Evolutionary conservation across 2,888 invertebrate genomes (phyloP), one percentile per base, ranked within the genome.

Genomic region (Tribolium freemani): DNA sequence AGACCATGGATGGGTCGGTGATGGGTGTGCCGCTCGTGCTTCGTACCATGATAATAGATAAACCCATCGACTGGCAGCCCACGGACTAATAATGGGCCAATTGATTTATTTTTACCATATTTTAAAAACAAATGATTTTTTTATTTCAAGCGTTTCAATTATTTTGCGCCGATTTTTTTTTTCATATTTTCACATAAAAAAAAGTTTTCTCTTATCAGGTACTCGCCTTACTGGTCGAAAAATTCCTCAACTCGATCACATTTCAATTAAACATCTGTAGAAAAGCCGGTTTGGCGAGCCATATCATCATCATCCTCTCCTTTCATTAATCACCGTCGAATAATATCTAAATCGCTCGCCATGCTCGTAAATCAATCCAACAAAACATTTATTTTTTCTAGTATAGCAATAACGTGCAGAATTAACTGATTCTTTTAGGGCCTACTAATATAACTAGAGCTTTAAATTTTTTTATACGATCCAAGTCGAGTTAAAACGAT

Each of bases 11-110:
- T 53, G 75, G 75, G 68, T 67, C 26, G 26, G 3, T 67, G 61
- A 69, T 74, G 77, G 82, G 82, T 80, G 81, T 81, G 81, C 76
- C 76, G 71, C 69, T 70, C 69, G 72, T 69, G 71, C 73, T 68
- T 68, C 51, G 72, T 67, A 82, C 48, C 48, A 48, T 38, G 82
- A 82, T 82, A 82, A 82, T 82, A 82, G 82, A 82, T 81, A 11
- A 82, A 82, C 80, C 79, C 78, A 77, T 73, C 70, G 76, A 77
- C 77, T 48, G 64, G 74, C 73, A 70, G 70, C 51, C 16, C 16
- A 13, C 45, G 45, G 4, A 45, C 44, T 10, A n/a, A 2, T 44
- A n/a, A 44, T 51, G 51, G 50, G 31, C 63, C 63, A 11, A 64
- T 53, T 53, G 64, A 53, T 64, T 63, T 50, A 61, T n/a, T n/a